These are phyloP conservation scores for Sapayoa aenigma DNA, from an alignment of 2,113 vertebrate species.

Conservation along the genomic window DNA sequence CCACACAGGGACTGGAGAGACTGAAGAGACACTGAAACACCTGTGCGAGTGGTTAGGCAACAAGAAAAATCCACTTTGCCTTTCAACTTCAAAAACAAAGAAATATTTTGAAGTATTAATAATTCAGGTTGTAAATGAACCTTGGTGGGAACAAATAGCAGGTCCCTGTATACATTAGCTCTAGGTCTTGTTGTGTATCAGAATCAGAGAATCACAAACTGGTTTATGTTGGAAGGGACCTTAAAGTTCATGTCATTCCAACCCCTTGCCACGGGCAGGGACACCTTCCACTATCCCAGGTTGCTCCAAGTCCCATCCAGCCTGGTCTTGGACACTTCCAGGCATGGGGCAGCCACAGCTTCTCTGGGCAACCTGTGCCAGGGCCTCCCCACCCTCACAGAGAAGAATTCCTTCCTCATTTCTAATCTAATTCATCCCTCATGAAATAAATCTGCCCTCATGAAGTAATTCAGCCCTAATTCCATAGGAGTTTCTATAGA, in stretches of 20 bases:
- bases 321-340: background rate
- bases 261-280: background rate
- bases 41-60: background rate
- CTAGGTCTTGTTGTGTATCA: background rate
- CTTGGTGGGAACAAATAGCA: background rate
- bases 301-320: background rate
- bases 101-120: background rate
- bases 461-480: background rate
- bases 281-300: background rate
- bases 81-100: background rate
- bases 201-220: background rate
- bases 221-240: background rate
- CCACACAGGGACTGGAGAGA: background rate
- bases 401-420: background rate
- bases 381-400: fast-evolving
- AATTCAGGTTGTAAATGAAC: background rate
- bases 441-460: background rate
- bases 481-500: background rate
- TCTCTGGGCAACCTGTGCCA: background rate
- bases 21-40: background rate
- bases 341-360: background rate
- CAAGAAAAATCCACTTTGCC: background rate
- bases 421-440: background rate
- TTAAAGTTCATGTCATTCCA: background rate
- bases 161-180: background rate